A percentile compares a stretch with the other conserved stretches of the same genome.
Conservation (phyloP, 2,888 invertebrate genomes). For the Aphidius colemani region DNA sequence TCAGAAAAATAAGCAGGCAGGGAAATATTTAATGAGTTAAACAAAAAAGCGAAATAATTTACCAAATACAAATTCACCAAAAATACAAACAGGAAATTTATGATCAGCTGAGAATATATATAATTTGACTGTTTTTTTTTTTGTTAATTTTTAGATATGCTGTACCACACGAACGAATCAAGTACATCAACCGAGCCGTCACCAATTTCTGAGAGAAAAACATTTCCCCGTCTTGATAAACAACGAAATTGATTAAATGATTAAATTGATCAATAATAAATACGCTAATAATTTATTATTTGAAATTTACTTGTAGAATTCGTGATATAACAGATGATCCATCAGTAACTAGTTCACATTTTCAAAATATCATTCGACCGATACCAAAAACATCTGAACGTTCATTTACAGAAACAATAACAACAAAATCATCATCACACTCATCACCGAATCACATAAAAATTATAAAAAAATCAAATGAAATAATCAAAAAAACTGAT, state of each 20-base stretch:
- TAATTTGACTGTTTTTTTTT: not conserved
- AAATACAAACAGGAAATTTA: too few species aligned
- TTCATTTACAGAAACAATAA: conserved; percentile 34
- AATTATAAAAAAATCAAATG: conserved; percentile 42
- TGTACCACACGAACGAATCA: conserved; percentile 62
- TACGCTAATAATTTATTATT: not conserved
- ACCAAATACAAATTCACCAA: too few species aligned
- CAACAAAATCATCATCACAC: conserved; percentile 44
- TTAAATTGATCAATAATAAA: not conserved
- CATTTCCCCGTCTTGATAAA: conserved; percentile 55
- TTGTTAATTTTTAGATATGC: conserved; percentile 51
- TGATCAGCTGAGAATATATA: too few species aligned
- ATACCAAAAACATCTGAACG: conserved; percentile 51
- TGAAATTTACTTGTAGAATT: conserved; percentile 42
- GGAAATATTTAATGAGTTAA: too few species aligned
- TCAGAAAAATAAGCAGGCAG: too few species aligned
- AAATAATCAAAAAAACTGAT: conserved; percentile 39
- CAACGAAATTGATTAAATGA: conserved; percentile 2
- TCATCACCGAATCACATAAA: conserved; percentile 48
- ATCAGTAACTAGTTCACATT: conserved; percentile 47
- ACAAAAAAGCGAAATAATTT: too few species aligned
- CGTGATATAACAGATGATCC: conserved; percentile 50
- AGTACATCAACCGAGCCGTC: conserved; percentile 63
- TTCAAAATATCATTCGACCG: conserved; percentile 44
- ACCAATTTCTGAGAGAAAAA: conserved; percentile 62